phyloP scores from a whole-genome alignment of 2,797 vertebrate species.

The Etheostoma nigrum region DNA sequence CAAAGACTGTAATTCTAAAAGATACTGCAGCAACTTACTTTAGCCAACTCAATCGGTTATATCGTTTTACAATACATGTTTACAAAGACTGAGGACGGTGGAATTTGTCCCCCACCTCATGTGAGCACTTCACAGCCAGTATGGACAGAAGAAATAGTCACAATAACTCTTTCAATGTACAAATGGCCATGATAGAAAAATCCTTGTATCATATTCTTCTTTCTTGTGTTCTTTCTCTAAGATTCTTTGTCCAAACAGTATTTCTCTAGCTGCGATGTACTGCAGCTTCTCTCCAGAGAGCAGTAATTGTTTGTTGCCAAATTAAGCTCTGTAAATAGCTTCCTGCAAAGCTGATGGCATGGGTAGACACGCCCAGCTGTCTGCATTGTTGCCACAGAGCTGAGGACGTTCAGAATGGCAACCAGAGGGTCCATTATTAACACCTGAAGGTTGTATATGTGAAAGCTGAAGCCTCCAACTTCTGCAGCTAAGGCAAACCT shows the following conservation, averaged over 20 bases:
- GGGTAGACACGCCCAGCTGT: conserved; percentile 22
- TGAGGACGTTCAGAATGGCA: conserved; percentile 11
- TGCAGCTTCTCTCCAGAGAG: conserved; percentile 25
- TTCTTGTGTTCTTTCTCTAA: conserved; percentile 16
- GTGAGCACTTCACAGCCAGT: not conserved
- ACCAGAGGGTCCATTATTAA: conserved; percentile 29
- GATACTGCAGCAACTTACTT: not conserved
- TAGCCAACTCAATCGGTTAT: not conserved
- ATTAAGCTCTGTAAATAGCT: conserved; percentile 30
- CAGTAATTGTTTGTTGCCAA: conserved; percentile 28
- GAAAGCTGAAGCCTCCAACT: conserved; percentile 2
- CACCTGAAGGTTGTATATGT: conserved; percentile 38
- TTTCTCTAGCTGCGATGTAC: conserved; percentile 11
- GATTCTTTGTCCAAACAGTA: conserved; percentile 17
- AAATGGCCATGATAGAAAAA: not conserved
- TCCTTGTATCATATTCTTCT: conserved; percentile 2
- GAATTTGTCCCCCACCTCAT: not conserved
- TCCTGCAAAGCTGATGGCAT: not conserved
- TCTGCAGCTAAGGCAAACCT: conserved; percentile 9
- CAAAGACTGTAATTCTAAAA: not conserved
- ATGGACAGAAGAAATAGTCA: not conserved
- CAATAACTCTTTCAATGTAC: not conserved
- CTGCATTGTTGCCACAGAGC: conserved; percentile 20
- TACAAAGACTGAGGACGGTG: not conserved
- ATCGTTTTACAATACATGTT: not conserved